Percentiles rank a stretch among this genome's conserved stretches.
Conservation (phyloP, 1,140 invertebrate genomes). For the Nasonia giraulti region DNA sequence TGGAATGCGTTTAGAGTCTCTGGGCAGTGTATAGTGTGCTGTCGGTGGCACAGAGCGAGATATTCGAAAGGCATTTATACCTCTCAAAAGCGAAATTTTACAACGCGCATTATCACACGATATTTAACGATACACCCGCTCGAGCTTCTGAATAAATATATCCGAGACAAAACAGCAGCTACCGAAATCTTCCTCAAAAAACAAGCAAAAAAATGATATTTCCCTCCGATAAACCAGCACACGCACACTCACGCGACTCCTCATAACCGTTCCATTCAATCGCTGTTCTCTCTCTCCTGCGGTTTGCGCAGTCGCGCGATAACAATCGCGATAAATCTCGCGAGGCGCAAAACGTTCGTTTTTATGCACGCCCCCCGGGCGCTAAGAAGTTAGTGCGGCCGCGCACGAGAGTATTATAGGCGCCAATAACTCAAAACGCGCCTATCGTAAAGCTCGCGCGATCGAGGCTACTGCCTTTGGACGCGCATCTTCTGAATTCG, state of each 20-base stretch:
- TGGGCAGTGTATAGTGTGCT: neutral
- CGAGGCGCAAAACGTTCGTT: constrained; percentile 14
- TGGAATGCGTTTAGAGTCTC: constrained; percentile 31
- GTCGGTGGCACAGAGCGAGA: neutral
- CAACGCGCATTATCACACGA: too few relatives aligned
- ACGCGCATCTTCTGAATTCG: constrained; percentile 34
- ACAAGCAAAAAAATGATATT: too few relatives aligned
- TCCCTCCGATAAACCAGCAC: neutral
- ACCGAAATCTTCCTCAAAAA: too few relatives aligned
- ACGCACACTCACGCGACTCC: neutral
- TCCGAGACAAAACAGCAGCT: too few relatives aligned
- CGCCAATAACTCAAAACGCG: constrained; percentile 41
- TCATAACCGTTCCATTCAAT: constrained; percentile 25
- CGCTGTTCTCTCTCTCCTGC: neutral
- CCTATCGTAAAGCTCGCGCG: constrained; percentile 19
- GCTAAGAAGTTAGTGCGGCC: neutral
- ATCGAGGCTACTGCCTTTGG: neutral
- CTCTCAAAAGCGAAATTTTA: too few relatives aligned
- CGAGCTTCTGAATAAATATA: too few relatives aligned
- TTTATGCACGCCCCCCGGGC: neutral
- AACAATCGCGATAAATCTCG: constrained; percentile 40
- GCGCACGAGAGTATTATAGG: neutral
- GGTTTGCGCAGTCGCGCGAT: neutral
- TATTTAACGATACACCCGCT: too few relatives aligned
- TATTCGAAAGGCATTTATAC: constrained; percentile 11